Base-by-base conservation (phyloP, 2,888 invertebrate genomes). In the Morpho deidamia region DNA sequence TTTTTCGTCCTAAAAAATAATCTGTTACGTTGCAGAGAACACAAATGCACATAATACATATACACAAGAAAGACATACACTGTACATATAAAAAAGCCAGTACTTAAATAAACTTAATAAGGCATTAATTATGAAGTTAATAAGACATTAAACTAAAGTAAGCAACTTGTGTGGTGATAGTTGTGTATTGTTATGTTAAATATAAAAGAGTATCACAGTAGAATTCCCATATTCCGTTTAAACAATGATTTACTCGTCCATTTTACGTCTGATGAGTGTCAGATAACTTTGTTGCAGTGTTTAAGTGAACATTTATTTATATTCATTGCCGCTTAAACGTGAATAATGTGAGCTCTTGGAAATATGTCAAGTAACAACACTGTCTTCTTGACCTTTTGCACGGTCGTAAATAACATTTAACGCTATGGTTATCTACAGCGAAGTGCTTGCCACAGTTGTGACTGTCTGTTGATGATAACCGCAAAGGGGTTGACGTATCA, bases 321-420 rank as follows among this genome's bases (percentile, higher is more conserved):
- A 60, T 61, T 65, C 66, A 69, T 69, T 68, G 67, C 65, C 65
- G 64, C 66, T 70, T 63, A 63, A 66, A 66, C 63, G 62, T 69
- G 68, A 68, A 61, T 71, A 66, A 70, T 70, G 67, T 62, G 55
- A 43, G 53, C 56, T 59, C 59, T 38, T 49, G 54, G 52, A 58
- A 44, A 50, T 59, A 46, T 55, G 57, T 55, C 57, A 55, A 40
- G 49, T 41, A 48, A 41, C 49, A 55, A 49, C 50, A 51, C 42
- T 44, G 52, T 52, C 33, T 39, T 42, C 51, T 50, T 56, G 41
- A 47, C 50, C 50, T 57, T 57, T 59, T 44, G 42, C 52, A 50
- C 49, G 33, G 45, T 40, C 53, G 53, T 52, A 52, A 58, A 58
- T 51, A 44, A 54, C 51, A 39, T 54, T 42, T 49, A 56, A 53